These are phyloP conservation scores for Piliocolobus tephrosceles DNA, from an alignment of 2,113 vertebrate genomes.

Conservation along the genomic window DNA sequence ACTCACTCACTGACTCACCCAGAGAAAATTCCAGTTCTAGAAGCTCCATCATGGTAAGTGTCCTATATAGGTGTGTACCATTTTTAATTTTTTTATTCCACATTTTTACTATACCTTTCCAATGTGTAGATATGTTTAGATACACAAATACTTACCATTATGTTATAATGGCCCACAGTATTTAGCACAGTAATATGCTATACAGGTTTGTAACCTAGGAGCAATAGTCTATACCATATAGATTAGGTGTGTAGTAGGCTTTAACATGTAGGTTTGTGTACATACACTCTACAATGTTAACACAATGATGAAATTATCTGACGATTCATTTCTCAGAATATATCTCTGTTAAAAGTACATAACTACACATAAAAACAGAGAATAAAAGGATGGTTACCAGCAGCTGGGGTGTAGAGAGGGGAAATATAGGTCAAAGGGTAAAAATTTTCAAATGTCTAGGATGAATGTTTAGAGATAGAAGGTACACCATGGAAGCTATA, in stretches of 20 bases:
- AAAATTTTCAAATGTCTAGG: background rate
- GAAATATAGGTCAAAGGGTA: background rate
- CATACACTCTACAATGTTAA: background rate
- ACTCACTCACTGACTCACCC: background rate
- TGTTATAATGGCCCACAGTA: background rate
- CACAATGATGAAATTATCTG: background rate
- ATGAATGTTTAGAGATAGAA: background rate
- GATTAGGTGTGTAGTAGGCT: background rate
- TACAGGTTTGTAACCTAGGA: background rate
- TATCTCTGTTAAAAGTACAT: background rate
- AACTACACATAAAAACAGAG: background rate
- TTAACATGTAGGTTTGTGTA: background rate
- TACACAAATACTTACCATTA: background rate
- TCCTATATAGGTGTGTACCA: background rate
- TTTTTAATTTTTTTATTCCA: background rate
- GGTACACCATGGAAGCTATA: background rate
- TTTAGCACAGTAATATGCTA: background rate
- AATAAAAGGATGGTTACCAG: background rate
- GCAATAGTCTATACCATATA: background rate
- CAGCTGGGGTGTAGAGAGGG: fast-evolving
- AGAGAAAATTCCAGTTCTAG: background rate
- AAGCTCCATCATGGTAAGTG: background rate
- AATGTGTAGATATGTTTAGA: background rate
- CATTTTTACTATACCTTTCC: background rate
- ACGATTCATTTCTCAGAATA: background rate